Conservation (phyloP, 1,140 invertebrate genomes). For the Temnothorax nylanderi region DNA sequence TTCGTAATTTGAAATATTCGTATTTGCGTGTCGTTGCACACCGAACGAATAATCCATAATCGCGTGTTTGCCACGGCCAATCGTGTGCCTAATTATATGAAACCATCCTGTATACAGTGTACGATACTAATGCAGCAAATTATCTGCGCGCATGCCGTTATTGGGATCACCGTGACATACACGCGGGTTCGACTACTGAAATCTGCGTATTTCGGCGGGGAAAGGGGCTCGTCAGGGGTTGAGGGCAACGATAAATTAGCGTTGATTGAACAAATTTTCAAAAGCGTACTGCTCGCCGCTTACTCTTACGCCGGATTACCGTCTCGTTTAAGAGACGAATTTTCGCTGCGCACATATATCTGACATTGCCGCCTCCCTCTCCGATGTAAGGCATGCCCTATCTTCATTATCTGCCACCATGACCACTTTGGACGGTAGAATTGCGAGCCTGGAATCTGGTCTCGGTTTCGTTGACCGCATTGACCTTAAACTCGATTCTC, state of each 20-base stretch:
- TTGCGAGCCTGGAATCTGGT: no score
- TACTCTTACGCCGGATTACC: slow-evolving; percentile 22
- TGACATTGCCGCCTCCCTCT: no score
- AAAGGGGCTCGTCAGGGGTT: neutral
- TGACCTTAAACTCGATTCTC: no score
- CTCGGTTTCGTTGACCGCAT: no score
- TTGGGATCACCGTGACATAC: slow-evolving; percentile 46
- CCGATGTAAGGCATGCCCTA: no score
- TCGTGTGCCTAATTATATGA: slow-evolving; percentile 55
- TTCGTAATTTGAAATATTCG: neutral
- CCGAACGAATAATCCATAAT: slow-evolving; percentile 53
- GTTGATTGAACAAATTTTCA: slow-evolving; percentile 20
- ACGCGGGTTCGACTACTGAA: slow-evolving; percentile 27
- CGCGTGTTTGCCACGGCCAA: slow-evolving; percentile 22
- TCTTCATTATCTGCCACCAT: no score
- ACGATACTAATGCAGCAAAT: slow-evolving; percentile 51
- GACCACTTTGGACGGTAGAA: no score
- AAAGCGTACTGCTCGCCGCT: slow-evolving; percentile 4
- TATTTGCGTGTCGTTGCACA: slow-evolving; percentile 25
- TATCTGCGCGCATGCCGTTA: slow-evolving; percentile 48
- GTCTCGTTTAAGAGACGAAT: neutral
- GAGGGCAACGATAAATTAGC: slow-evolving; percentile 41
- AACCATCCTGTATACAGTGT: slow-evolving; percentile 17
- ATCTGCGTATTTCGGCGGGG: slow-evolving; percentile 27
- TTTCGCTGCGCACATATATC: neutral